phyloP scores from a whole-genome alignment of 2,888 invertebrate species.

The Sceliomorpha sp. region DNA sequence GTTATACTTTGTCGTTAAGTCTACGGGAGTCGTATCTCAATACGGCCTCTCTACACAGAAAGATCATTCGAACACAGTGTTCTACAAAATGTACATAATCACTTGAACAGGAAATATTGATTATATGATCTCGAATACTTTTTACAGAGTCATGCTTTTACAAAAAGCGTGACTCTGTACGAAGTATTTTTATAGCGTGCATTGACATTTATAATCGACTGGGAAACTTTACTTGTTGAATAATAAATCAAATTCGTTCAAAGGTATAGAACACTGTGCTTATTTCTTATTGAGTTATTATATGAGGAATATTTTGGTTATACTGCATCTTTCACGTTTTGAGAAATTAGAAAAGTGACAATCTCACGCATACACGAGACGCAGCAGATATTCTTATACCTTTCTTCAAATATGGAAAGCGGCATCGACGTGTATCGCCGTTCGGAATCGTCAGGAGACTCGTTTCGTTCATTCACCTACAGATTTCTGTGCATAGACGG shows the following conservation, averaged over 20 bases:
- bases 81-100: slow-evolving; percentile 5
- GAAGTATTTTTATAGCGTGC: no score
- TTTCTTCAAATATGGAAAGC: slow-evolving; percentile 32
- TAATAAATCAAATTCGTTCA: no score
- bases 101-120: no score
- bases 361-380: slow-evolving; percentile 25
- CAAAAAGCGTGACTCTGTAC: no score
- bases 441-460: slow-evolving; percentile 36
- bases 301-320: no score
- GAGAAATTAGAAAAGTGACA: slow-evolving; percentile 13
- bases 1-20: slow-evolving; percentile 48
- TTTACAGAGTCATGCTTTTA: no score
- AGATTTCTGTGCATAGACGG: slow-evolving; percentile 43
- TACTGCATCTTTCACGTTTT: no score
- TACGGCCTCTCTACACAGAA: slow-evolving; percentile 32
- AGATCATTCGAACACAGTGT: slow-evolving; percentile 17
- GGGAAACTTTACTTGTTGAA: no score
- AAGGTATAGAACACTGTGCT: no score
- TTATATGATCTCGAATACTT: slow-evolving; percentile 8
- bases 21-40: slow-evolving; percentile 22
- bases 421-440: slow-evolving; percentile 30
- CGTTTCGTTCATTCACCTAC: slow-evolving; percentile 39
- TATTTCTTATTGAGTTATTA: no score
- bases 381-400: slow-evolving; percentile 21
- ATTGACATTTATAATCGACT: no score